phyloP scores from a whole-genome alignment of 2,113 vertebrate genomes.

The Oncorhynchus clarkii region DNA sequence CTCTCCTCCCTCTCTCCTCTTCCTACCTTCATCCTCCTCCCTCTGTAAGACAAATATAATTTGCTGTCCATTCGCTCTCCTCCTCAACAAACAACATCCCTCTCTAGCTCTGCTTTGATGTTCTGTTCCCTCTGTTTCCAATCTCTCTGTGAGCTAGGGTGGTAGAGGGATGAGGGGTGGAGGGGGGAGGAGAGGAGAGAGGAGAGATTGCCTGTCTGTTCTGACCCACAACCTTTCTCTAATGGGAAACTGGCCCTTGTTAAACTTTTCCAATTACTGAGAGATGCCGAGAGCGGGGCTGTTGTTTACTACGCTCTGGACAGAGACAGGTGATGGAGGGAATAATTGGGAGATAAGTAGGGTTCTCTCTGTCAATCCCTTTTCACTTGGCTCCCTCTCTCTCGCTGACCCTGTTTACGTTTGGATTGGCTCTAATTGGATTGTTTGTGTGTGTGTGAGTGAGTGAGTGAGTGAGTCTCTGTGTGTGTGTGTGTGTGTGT shows the following conservation, averaged over 20 bases:
- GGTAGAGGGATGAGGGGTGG: constrained; percentile 15
- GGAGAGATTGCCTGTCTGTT: neutral
- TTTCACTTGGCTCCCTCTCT: neutral
- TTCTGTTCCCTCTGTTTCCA: too few species aligned
- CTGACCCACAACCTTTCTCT: neutral
- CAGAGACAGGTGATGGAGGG: constrained; percentile 22
- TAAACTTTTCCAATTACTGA: constrained; percentile 69
- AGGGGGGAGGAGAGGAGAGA: constrained; percentile 20
- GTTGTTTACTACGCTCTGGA: constrained; percentile 58
- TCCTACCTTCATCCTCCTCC: neutral
- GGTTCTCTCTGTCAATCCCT: constrained; percentile 15
- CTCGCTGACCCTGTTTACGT: neutral
- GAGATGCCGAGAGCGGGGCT: constrained; percentile 56
- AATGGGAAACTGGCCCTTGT: constrained; percentile 7
- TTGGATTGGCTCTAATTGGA: neutral
- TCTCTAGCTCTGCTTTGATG: neutral
- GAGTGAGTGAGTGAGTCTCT: neutral
- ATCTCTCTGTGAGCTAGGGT: neutral
- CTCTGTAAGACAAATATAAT: neutral
- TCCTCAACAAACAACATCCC: neutral
- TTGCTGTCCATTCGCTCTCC: neutral
- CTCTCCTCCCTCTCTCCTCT: too few species aligned
- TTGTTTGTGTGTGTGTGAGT: constrained; percentile 3
- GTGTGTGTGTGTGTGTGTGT: neutral
- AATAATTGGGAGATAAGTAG: neutral